Conservation (phyloP, 2,888 invertebrate genomes). For the Pardosa pseudoannulata region DNA sequence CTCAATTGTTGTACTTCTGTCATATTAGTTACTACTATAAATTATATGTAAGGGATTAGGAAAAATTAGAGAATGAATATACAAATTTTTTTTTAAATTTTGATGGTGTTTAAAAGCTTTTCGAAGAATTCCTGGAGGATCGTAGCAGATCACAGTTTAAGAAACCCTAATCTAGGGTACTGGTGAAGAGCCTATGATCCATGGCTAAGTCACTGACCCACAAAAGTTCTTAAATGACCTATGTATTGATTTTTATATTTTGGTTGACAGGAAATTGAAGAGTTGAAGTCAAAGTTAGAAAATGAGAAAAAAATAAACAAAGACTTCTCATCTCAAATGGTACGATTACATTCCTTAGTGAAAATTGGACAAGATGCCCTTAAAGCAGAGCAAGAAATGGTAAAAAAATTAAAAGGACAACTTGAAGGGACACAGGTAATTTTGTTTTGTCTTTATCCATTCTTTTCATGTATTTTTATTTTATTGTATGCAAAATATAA, state of each 20-base stretch:
- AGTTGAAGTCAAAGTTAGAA: slow-evolving; percentile 75
- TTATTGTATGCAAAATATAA: neutral
- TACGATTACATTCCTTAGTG: slow-evolving; percentile 77
- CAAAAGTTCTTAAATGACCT: too few species aligned
- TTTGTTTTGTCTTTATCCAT: neutral
- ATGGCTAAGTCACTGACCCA: too few species aligned
- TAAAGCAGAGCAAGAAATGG: slow-evolving; percentile 77
- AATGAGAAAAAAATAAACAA: slow-evolving; percentile 77
- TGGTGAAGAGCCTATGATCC: too few species aligned
- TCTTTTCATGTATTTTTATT: neutral
- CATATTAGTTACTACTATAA: too few species aligned
- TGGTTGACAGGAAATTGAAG: slow-evolving; percentile 75
- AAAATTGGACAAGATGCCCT: slow-evolving; percentile 78
- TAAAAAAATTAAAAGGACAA: slow-evolving; percentile 76
- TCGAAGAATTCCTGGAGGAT: too few species aligned
- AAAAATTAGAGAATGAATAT: too few species aligned
- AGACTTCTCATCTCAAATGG: slow-evolving; percentile 76
- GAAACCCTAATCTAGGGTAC: too few species aligned
- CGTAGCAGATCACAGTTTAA: too few species aligned
- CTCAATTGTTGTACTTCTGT: too few species aligned
- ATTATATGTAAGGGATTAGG: too few species aligned
- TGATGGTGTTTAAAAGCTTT: too few species aligned
- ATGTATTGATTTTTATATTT: neutral
- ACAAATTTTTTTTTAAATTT: too few species aligned
- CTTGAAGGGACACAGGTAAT: slow-evolving; percentile 74